Conservation (phyloP, 2,888 invertebrate species). For the Hypselothyrea guttata region DNA sequence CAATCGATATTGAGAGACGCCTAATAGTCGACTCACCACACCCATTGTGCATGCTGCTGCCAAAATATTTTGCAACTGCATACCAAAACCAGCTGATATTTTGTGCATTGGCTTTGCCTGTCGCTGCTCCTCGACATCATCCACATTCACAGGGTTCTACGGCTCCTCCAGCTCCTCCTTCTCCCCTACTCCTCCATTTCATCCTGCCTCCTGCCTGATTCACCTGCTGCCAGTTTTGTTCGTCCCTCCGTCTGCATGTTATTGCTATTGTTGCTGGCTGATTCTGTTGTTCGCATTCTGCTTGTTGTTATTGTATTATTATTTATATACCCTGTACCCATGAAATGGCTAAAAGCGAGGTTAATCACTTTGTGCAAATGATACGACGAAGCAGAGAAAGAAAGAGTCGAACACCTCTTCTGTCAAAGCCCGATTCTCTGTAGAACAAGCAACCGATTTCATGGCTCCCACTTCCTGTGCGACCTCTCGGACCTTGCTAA, state of each 20-base stretch:
- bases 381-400: too few species aligned
- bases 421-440: too few species aligned
- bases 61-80: slow-evolving; percentile 43
- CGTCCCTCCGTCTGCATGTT: slow-evolving; percentile 32
- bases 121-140: slow-evolving; percentile 36
- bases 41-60: slow-evolving; percentile 34
- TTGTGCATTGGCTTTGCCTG: slow-evolving; percentile 62
- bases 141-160: slow-evolving; percentile 10
- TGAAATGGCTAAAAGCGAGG: too few species aligned
- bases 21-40: slow-evolving; percentile 19
- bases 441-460: too few species aligned
- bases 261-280: slow-evolving; percentile 33
- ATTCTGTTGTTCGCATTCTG: slow-evolving; percentile 17
- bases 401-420: too few species aligned
- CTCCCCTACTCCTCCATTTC: not conserved
- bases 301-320: slow-evolving; percentile 35
- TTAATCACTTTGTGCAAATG: too few species aligned
- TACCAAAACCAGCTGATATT: slow-evolving; percentile 47
- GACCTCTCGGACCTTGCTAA: too few species aligned
- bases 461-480: too few species aligned
- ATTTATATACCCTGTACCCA: too few species aligned
- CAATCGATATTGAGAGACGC: slow-evolving; percentile 8
- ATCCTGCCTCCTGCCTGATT: not conserved
- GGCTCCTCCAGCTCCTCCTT: not conserved
- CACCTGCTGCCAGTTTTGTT: slow-evolving; percentile 21